phyloP scores from a whole-genome alignment of 2,113 vertebrate species.

The Scortum barcoo region DNA sequence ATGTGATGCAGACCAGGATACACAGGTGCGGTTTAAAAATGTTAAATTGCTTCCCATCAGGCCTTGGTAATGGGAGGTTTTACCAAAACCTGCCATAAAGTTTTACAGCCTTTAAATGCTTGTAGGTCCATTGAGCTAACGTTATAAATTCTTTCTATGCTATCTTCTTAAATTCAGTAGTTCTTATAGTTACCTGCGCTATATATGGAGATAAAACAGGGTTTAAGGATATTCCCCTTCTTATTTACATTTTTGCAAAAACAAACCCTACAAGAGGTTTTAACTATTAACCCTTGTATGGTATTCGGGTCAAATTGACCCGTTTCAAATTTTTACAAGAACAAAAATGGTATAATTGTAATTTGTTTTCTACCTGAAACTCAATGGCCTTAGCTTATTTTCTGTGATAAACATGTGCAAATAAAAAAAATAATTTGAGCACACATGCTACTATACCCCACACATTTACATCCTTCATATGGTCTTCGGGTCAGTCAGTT shows the following conservation, averaged over 20 bases:
- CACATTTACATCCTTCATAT: too few relatives aligned
- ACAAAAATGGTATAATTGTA: too few relatives aligned
- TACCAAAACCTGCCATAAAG: conserved; percentile 10
- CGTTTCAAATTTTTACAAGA: too few relatives aligned
- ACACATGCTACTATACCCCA: too few relatives aligned
- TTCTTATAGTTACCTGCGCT: neutral
- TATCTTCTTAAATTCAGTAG: neutral
- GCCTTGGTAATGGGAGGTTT: neutral
- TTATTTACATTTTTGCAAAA: conserved; percentile 11
- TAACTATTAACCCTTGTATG: too few relatives aligned
- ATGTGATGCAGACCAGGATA: conserved; percentile 30
- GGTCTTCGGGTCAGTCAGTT: too few relatives aligned
- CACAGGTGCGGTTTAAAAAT: conserved; percentile 1
- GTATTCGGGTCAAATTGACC: too few relatives aligned
- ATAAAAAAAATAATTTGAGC: too few relatives aligned
- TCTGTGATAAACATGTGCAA: too few relatives aligned
- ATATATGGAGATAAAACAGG: neutral
- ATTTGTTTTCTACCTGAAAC: too few relatives aligned
- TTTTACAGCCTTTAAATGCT: conserved; percentile 39
- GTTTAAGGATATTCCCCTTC: neutral
- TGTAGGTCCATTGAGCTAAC: conserved; percentile 9
- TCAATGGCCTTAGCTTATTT: too few relatives aligned
- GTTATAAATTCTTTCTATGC: conserved; percentile 11
- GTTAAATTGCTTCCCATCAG: neutral
- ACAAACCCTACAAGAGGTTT: neutral